Evolutionary conservation across 2,888 invertebrate species (phyloP).

Genomic region (Patella ulyssiponensis): DNA sequence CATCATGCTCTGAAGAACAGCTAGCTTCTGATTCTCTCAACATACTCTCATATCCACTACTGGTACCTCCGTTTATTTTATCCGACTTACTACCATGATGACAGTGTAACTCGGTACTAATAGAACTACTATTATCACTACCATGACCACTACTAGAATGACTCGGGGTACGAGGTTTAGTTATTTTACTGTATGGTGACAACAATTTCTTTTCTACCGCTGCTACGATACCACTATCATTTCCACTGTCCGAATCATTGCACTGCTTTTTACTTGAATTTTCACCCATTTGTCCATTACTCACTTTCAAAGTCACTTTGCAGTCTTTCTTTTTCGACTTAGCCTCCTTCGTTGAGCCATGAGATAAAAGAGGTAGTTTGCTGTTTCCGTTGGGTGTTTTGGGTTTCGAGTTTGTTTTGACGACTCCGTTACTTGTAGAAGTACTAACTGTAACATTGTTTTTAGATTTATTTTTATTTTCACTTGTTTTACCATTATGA

Average conservation of each 20-base stretch:
- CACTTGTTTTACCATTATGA: conserved; percentile 3
- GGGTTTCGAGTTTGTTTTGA: conserved; percentile 12
- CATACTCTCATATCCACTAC: conserved; percentile 89
- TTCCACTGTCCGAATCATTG: conserved; percentile 70
- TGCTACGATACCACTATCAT: conserved; percentile 68
- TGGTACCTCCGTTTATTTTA: conserved; percentile 77
- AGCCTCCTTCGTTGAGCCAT: conserved; percentile 43
- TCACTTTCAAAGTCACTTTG: conserved; percentile 41
- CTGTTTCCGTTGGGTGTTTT: conserved; percentile 13
- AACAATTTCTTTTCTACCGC: conserved; percentile 60
- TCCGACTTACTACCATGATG: conserved; percentile 62
- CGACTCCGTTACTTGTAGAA: conserved; percentile 26
- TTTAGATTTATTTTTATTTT: conserved; percentile 21
- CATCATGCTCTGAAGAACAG: conserved; percentile 78
- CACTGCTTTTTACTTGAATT: conserved; percentile 24
- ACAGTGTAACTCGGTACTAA: conserved; percentile 58
- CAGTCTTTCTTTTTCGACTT: conserved; percentile 61
- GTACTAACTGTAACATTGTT: conserved; percentile 18
- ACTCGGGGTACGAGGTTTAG: conserved; percentile 68
- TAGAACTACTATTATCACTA: conserved; percentile 68
- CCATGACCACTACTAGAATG: conserved; percentile 73
- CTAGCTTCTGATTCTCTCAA: conserved; percentile 88
- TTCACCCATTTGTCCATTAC: conserved; percentile 42
- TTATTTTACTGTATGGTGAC: conserved; percentile 72
- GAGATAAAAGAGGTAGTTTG: conserved; percentile 14